Conservation (phyloP, 2,113 vertebrate species). For the Aegotheles bennettii region DNA sequence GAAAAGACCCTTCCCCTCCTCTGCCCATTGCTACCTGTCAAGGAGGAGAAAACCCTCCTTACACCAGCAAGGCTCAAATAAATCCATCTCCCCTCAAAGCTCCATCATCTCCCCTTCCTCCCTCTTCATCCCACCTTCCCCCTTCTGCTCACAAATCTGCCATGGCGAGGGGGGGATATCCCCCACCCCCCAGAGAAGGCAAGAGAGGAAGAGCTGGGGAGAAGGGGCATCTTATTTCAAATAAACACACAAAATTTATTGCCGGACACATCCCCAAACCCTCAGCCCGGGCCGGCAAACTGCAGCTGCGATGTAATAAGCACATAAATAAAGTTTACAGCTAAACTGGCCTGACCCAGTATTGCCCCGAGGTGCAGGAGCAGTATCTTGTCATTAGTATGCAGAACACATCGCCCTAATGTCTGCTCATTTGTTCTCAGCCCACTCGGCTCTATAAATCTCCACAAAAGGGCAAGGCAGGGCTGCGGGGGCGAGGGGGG, state of each 20-base stretch:
- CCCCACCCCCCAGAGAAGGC: not conserved
- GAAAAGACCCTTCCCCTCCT: not conserved
- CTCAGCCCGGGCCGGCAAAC: not conserved
- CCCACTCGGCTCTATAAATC: conserved; percentile 70
- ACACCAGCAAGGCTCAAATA: rapidly evolving
- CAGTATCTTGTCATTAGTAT: conserved; percentile 73
- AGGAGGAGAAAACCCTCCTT: not conserved
- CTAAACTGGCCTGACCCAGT: conserved; percentile 70
- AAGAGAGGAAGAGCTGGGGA: not conserved
- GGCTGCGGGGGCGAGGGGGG: not conserved
- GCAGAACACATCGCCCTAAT: conserved; percentile 69
- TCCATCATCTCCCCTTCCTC: not conserved
- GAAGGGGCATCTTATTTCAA: not conserved
- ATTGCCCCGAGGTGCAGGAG: conserved; percentile 68
- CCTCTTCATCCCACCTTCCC: not conserved
- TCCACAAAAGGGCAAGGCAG: conserved; percentile 59
- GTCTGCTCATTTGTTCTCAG: conserved; percentile 75
- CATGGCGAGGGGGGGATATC: not conserved
- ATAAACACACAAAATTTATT: not conserved
- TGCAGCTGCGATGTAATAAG: conserved; percentile 57
- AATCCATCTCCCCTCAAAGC: rapidly evolving
- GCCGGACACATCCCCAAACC: not conserved
- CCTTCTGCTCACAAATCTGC: rapidly evolving
- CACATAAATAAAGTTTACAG: conserved; percentile 68
- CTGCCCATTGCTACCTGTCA: not conserved